Evolutionary conservation across 2,888 invertebrate species (phyloP), one percentile per base, ranked within the genome.

Genomic region (Listrodromus nycthemerus): DNA sequence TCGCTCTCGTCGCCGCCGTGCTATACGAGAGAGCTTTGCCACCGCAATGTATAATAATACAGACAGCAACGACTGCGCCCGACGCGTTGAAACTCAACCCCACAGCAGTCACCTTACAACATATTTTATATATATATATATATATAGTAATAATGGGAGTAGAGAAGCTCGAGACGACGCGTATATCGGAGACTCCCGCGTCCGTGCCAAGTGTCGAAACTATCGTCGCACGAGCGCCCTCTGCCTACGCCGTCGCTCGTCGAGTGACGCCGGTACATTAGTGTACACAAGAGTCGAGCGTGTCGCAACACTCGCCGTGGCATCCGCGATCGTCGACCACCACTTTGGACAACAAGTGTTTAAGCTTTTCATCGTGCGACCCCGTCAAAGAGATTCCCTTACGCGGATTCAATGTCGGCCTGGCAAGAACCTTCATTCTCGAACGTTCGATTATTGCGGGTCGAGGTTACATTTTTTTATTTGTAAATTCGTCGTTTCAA

Each of bases 261-360:
- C 19, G 33, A 10, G 33, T 65, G 33, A 55, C 55, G 16, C 3
- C 24, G 6, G 27, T 24, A 27, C 27, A 27, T 58, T 8, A 13
- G 58, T 58, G 21, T 10, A 24, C 3, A 24, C 55, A 13, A 13
- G 27, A 13, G 13, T 27, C 30, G 16, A 1, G 0, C 1, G 5
- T 61, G 58, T 61, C 24, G 58, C 5, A 27, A 27, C 27, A 7
- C 27, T 30, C 27, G n/a, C 0, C 30, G 58, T 61, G 30, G 16
- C 27, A 41, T 45, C 27, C 21, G 30, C 52, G 80, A 69, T 67
- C 61, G 65, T 37, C 70, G 70, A 48, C 55, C 65, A 61, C 67
- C 55, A 78, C 65, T 82, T 80, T 81, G 79, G 84, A 86, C 86
- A 86, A 88, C 86, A 87, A 88, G 87, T 84, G 86, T 84, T 88